Conservation (phyloP, 2,888 invertebrate genomes). For the Barypeithes pellucidus region DNA sequence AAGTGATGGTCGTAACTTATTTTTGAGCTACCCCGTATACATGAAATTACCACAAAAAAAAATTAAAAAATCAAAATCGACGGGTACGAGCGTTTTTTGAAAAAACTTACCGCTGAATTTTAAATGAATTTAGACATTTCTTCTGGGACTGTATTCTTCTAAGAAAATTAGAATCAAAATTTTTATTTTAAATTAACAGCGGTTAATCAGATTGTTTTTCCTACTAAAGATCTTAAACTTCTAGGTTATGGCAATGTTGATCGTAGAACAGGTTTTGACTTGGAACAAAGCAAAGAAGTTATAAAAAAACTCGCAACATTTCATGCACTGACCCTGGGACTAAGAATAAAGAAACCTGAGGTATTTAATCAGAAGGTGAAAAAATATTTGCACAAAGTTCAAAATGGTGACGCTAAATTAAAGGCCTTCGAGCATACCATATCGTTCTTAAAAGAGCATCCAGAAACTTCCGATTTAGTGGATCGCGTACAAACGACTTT, state of each 20-base stretch:
- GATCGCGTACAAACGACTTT: neutral
- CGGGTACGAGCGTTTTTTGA: no score
- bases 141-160: no score
- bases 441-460: neutral
- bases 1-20: no score
- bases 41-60: no score
- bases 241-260: conserved; percentile 69
- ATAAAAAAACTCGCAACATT: conserved; percentile 71
- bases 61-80: no score
- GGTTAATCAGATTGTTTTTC: no score
- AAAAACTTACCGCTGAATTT: no score
- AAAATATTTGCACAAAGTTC: conserved; percentile 50
- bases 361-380: conserved; percentile 64
- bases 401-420: neutral
- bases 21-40: no score
- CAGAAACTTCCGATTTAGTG: neutral
- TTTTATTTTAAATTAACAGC: no score
- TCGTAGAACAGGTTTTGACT: conserved; percentile 69
- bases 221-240: conserved; percentile 26
- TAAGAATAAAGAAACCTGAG: conserved; percentile 68
- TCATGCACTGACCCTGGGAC: conserved; percentile 72
- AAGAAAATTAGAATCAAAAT: no score
- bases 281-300: conserved; percentile 68
- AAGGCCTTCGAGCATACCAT: neutral
- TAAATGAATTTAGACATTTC: no score